Evolutionary conservation across 92 coral and sea anemone genomes (phyloP), one percentile per base, ranked within the genome.

Genomic region (Hydrozoanthus gracilis): DNA sequence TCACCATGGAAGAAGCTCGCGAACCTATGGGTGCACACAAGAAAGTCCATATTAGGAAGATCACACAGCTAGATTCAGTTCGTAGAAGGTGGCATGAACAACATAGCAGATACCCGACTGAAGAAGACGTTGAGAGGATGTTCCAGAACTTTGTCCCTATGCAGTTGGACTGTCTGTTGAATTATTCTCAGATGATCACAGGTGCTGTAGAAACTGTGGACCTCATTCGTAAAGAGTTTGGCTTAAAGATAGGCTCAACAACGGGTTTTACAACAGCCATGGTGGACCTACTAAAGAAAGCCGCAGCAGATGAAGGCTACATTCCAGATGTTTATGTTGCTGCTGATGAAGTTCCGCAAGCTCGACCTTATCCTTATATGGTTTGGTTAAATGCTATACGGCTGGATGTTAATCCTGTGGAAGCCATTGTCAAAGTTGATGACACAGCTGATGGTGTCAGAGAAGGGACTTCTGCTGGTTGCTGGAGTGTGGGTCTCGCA

Each of bases 301-400:
- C 95, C 10, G 98, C 99, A 1, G 93, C 99, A 0, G 89, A 89
- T 4, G 86, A 97, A 72, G 99, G 99, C 44, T 97, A 97, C 20
- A 68, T 73, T 18, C 99, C 99, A 39, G 98, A 97, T 90, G 92
- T 94, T n/a, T 97, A 95, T 83, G 99, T 97, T 27, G 98, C 99
- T 17, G 98, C 99, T n/a, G 99, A 97, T 71, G 93, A 97, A 86
- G 99, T 97, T n/a, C 99, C 99, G 4, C 98, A 97, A 87, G 99
- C 99, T 67, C 97, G 99, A 4, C 99, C 99, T 2, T 91, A 95
- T 60, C 99, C 99, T 12, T 97, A 97, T 67, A 97, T 97, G 99
- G 99, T 97, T 15, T 97, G 99, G 99, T 35, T 90, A 46, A 97
- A 92, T 92, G 99, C 99, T 4, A 95, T 97, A 9, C 87, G 86